Evolutionary conservation across 2,888 invertebrate species (phyloP), one percentile per base, ranked within the genome.

Genomic region (Tiliacea citrago): DNA sequence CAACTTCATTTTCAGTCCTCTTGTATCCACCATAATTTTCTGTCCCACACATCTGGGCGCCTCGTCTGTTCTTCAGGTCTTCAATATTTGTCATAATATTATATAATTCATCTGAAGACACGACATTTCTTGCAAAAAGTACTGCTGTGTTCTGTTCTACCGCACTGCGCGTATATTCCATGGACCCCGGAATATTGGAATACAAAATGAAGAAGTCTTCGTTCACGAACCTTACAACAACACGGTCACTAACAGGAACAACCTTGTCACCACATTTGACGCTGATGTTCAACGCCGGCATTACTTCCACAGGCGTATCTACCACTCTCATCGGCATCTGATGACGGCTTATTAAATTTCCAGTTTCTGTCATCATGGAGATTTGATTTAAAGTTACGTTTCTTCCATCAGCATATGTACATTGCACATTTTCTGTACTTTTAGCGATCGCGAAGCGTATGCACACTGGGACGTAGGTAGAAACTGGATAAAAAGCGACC

Each of bases 131-230:
- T 13, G 18, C 67, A 60, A 72, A 73, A 5, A 82, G 49, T 16
- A 57, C 0, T 10, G 66, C 82, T 12, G 2, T 5, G 16, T 72
- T 82, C 10, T 29, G 72, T 51, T 82, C 74, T n/a, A 57, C 21
- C 0, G 61, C 71, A 29, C n/a, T 71, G 7, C 58, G 60, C 35
- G 47, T 58, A 53, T 8, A 0, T 21, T 35, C 53, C 66, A 47
- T 61, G 6, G 51, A 51, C 7, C 5, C 21, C 6, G 57, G 16
- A 39, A 79, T 60, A 29, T 6, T 9, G 1, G 12, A 0, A 29
- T 78, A 82, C 0, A 75, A 12, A 39, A 74, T 51, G 12, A 82
- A 82, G 13, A 72, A 77, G 21, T 82, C 49, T n/a, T 66, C 13
- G n/a, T 71, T 71, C 21, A 77, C 51, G 1, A 61, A 2, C 47